A percentile compares a stretch with the other conserved stretches of the same genome.
These are phyloP conservation scores for Dermolepida albohirtum DNA, from an alignment of 2,888 invertebrate species.

Conservation along the genomic window DNA sequence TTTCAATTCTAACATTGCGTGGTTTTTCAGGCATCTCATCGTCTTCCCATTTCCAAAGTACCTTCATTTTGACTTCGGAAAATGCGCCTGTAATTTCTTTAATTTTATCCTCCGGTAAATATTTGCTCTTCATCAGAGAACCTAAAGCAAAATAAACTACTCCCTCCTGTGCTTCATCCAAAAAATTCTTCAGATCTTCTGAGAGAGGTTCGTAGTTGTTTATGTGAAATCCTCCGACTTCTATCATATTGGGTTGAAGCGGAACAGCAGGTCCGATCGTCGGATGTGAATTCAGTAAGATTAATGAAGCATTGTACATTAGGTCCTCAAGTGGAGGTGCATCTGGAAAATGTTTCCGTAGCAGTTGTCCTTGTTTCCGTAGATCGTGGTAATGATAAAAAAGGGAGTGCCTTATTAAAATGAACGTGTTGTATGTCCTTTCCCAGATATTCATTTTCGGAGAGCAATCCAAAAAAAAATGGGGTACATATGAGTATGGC, in stretches of 20 bases:
- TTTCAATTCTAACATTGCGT: conserved; percentile 61
- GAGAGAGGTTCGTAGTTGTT: conserved; percentile 52
- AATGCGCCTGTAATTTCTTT: conserved; percentile 70
- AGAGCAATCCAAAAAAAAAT: conserved; percentile 61
- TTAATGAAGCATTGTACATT: conserved; percentile 53
- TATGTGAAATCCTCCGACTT: conserved; percentile 70
- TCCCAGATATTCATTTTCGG: conserved; percentile 67
- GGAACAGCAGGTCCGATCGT: conserved; percentile 67
- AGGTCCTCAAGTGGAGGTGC: conserved; percentile 52
- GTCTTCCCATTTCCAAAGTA: conserved; percentile 68
- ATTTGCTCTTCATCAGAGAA: conserved; percentile 69
- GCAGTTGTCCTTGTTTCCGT: conserved; percentile 51
- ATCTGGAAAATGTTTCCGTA: conserved; percentile 55
- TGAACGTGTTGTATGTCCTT: conserved; percentile 67
- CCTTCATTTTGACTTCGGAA: conserved; percentile 67
- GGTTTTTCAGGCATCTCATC: conserved; percentile 59
- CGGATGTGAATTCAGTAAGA: conserved; percentile 64
- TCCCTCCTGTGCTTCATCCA: conserved; percentile 69
- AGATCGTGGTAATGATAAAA: conserved; percentile 52
- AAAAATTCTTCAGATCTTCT: conserved; percentile 66
- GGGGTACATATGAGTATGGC: conserved; percentile 67
- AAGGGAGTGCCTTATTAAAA: conserved; percentile 55
- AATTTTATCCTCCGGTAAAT: conserved; percentile 67
- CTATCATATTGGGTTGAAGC: conserved; percentile 68
- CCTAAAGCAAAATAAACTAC: conserved; percentile 73